Conservation (phyloP, 2,113 vertebrate genomes). For the Istiophorus platypterus region DNA sequence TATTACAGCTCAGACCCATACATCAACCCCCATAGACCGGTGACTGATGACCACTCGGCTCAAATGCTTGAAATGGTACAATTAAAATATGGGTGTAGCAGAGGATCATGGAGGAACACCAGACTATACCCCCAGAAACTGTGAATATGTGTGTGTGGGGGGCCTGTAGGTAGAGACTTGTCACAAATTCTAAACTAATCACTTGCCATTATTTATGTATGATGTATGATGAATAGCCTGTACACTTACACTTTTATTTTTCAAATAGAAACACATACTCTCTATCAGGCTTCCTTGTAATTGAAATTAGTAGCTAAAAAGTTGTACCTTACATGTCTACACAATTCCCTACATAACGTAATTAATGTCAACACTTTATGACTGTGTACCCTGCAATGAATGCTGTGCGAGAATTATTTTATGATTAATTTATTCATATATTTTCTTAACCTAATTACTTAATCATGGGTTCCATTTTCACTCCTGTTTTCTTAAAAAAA, state of each 20-base stretch:
- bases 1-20: conserved; percentile 89
- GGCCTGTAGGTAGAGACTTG: conserved; percentile 26
- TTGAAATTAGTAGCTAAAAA: background rate
- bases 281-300: background rate
- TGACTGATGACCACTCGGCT: conserved; percentile 92
- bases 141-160: conserved; percentile 2
- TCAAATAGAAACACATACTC: background rate
- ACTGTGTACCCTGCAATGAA: background rate
- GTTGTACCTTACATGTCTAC: background rate
- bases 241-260: background rate
- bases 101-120: conserved; percentile 38
- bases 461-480: background rate
- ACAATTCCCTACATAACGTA: background rate
- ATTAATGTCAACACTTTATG: background rate
- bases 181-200: conserved; percentile 27
- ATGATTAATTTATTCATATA: background rate
- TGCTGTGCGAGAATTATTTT: background rate
- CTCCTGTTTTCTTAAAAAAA: background rate
- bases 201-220: conserved; percentile 21
- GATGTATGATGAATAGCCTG: conserved; percentile 14
- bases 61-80: conserved; percentile 90
- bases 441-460: background rate
- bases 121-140: conserved; percentile 5
- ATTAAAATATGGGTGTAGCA: conserved; percentile 86
- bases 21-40: conserved; percentile 87